These are phyloP conservation scores for Amblyraja radiata DNA, from an alignment of 2,797 vertebrate species.

Conservation along the genomic window DNA sequence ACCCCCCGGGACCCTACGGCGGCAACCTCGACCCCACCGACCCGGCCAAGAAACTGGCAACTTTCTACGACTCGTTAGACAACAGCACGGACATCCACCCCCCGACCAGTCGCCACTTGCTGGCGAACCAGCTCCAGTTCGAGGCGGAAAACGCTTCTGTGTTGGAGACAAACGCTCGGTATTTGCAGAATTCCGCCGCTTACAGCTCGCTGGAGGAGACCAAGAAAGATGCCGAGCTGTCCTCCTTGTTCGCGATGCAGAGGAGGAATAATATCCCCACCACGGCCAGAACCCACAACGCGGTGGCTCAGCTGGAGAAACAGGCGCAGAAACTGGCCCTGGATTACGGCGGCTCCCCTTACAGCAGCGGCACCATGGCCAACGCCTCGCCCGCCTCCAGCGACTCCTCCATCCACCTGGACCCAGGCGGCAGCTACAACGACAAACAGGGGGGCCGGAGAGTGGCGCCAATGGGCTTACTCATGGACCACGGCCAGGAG, in stretches of 20 bases:
- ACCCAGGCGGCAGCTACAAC: not conserved
- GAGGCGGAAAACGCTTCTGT: constrained; percentile 57
- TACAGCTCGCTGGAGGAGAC: constrained; percentile 72
- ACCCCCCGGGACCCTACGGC: constrained; percentile 62
- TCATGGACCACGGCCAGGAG: constrained; percentile 5
- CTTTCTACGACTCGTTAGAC: constrained; percentile 63
- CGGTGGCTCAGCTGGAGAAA: constrained; percentile 18
- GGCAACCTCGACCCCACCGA: constrained; percentile 62
- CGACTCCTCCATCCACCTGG: constrained; percentile 27
- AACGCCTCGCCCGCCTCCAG: constrained; percentile 8
- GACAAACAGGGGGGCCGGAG: constrained; percentile 27
- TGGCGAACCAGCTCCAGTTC: constrained; percentile 73
- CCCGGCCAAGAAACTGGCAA: constrained; percentile 65
- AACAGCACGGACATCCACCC: constrained; percentile 56
- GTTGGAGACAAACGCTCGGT: constrained; percentile 75
- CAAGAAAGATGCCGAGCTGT: constrained; percentile 58
- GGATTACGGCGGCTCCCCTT: not conserved
- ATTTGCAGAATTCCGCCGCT: constrained; percentile 77
- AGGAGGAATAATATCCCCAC: not conserved
- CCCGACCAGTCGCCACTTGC: constrained; percentile 76
- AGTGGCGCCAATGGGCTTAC: constrained; percentile 15
- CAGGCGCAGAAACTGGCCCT: constrained; percentile 18
- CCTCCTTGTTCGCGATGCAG: constrained; percentile 38
- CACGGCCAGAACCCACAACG: not conserved
- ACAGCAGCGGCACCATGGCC: not conserved